Percentiles rank a stretch among this genome's conserved stretches.
Evolutionary conservation across 2,797 vertebrate species (phyloP).

Genomic region (Geotrypetes seraphini): DNA sequence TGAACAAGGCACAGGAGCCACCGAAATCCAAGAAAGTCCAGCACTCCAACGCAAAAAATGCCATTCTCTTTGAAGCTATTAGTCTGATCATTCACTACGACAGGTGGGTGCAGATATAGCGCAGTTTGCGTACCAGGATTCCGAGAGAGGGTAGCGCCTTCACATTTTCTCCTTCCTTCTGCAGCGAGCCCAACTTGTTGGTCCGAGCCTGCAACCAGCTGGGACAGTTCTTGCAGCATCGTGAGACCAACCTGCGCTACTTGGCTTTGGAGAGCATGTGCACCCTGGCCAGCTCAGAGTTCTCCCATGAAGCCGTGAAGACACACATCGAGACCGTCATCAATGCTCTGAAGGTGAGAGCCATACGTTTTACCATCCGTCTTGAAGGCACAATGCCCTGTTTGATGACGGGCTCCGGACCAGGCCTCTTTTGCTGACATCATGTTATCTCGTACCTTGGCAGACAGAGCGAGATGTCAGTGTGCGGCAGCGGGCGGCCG

Average conservation of each 20-base stretch:
- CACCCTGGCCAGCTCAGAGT: slow-evolving; percentile 81
- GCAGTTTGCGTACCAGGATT: neutral
- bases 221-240: slow-evolving; percentile 83
- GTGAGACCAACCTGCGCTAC: slow-evolving; percentile 84
- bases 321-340: slow-evolving; percentile 85
- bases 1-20: slow-evolving; percentile 51
- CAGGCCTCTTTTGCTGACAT: neutral
- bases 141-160: neutral
- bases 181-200: slow-evolving; percentile 80
- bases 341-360: slow-evolving; percentile 73
- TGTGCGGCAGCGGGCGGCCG: slow-evolving; percentile 76
- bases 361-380: too few relatives aligned
- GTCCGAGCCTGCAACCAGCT: slow-evolving; percentile 84
- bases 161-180: accelerated
- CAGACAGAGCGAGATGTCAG: slow-evolving; percentile 87
- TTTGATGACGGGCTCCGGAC: too few relatives aligned
- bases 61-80: slow-evolving; percentile 48
- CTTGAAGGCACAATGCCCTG: too few relatives aligned
- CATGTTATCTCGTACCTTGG: neutral
- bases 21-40: slow-evolving; percentile 55
- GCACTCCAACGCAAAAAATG: slow-evolving; percentile 51
- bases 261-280: slow-evolving; percentile 87
- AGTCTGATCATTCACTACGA: slow-evolving; percentile 53
- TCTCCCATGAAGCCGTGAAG: slow-evolving; percentile 83
- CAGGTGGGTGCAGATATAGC: slow-evolving; percentile 20